Base-by-base conservation (phyloP, 2,888 invertebrate species). In the Cordilura impudica region DNA sequence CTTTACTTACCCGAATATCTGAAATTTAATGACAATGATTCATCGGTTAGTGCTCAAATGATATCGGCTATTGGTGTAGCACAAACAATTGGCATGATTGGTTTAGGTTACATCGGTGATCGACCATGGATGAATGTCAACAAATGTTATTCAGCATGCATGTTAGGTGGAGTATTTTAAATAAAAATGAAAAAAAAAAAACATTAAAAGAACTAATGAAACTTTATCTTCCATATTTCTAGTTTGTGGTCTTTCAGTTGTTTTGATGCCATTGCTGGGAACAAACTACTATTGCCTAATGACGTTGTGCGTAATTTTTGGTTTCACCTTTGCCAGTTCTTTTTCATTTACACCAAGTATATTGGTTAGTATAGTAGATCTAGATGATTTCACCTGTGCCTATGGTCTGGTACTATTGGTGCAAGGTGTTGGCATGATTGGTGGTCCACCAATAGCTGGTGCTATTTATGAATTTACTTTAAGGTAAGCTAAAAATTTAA, bases 381-480 rank as follows among this genome's bases (percentile, higher is more conserved):
- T 98, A 87, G 97, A 97, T 87, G 93, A 96, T 83, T 97, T 98
- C 88, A 97, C 98, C 4, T 94, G 95, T 81, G 97, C 97, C 12
- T 98, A 98, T 89, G 98, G 98, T 16, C 90, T 98, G 83, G 94
- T 96, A 83, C 91, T 97, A 84, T 91, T 98, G 69, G 95, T 96
- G 77, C 97, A 98, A 90, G 98, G 98, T 12, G 93, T 98, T 79
- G 98, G 97, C 4, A 97, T 97, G 91, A 91, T 98, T 56, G 91
- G 96, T 78, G 98, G 98, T 61, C 98, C 98, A 6, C 97, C 98
- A 0, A 88, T 98, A 67, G 97, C 97, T 85, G 98, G 98, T 93
- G 85, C 86, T 26, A 87, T 89, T 51, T 90, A 84, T 82, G 89
- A 90, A 78, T 51, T 83, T 21, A 89, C 88, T 60, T 82, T 84